Evolutionary conservation across 2,888 invertebrate species (phyloP), one percentile per base, ranked within the genome.

Genomic region (Lagria hirta): DNA sequence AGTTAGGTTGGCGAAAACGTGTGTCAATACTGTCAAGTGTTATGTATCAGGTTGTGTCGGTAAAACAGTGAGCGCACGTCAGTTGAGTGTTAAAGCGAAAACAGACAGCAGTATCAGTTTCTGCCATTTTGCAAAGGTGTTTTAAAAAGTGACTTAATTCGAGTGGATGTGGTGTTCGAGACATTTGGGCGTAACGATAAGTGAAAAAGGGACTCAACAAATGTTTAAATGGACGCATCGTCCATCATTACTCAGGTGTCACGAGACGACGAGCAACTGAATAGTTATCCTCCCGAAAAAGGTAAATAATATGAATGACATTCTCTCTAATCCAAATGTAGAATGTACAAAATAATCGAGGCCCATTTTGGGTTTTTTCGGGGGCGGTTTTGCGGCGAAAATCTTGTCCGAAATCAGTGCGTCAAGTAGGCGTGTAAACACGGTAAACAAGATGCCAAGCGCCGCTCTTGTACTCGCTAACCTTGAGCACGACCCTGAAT

Each of bases 171-270:
- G 38, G 51, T 54, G 52, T 51, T 48, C 41, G 43, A 30, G 23
- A 34, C 29, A 38, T 8, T 34, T 27, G 15, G 24, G 27, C 21
- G 22, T 17, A 43, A 23, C 43, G 30, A 17, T 38, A 33, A 33
- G 34, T 27, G 23, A 28, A 23, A 15, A 34, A 43, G 44, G 51
- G 45, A 44, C 45, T 42, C 46, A 65, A 75, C 79, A 78, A 81
- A 83, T 83, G 83, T 81, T 79, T 80, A 80, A 85, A 92, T 92
- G 94, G 94, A 94, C 91, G 91, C 90, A 85, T 88, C 93, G 88
- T 94, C 93, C 88, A 93, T 94, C 82, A 94, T 94, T 79, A 92
- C 93, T 79, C 92, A 93, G 85, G 94, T 93, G 83, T 89, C 89
- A 81, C 87, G 92, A 82, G 93, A 94, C 85, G 93, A 93, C 84